A percentile compares a stretch with the other conserved stretches of the same genome.
Conservation (phyloP, 2,888 invertebrate genomes). For the Phyllotreta cruciferae region DNA sequence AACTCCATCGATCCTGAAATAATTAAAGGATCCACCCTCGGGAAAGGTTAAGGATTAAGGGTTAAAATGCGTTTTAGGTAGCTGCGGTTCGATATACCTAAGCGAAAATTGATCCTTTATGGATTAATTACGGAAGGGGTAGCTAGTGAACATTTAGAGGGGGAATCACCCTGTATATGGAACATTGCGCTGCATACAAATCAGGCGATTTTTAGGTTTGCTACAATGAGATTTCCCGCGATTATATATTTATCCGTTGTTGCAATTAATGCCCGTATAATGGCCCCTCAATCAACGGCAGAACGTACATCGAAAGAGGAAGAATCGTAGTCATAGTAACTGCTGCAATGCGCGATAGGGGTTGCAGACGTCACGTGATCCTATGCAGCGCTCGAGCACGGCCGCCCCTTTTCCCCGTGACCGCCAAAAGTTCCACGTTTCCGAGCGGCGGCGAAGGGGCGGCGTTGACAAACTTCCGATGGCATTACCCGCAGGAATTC, state of each 20-base stretch:
- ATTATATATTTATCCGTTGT: background rate
- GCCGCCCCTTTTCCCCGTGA: constrained; percentile 40
- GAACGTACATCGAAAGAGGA: constrained; percentile 33
- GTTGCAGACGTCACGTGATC: constrained; percentile 54
- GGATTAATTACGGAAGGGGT: too few relatives aligned
- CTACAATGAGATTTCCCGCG: background rate
- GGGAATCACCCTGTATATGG: too few relatives aligned
- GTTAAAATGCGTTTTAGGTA: too few relatives aligned
- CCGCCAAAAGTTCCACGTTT: constrained; percentile 33
- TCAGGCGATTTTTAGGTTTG: background rate
- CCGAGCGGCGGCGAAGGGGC: constrained; percentile 20
- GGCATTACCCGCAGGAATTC: too few relatives aligned
- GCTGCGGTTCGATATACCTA: too few relatives aligned
- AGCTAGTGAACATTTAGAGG: too few relatives aligned
- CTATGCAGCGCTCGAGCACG: constrained; percentile 51
- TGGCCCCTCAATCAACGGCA: constrained; percentile 24
- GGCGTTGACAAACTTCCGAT: constrained; percentile 16
- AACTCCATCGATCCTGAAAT: too few relatives aligned
- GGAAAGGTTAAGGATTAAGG: too few relatives aligned
- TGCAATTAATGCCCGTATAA: constrained; percentile 2
- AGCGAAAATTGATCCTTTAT: too few relatives aligned
- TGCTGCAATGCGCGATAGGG: constrained; percentile 54
- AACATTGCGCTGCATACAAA: too few relatives aligned
- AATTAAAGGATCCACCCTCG: too few relatives aligned
- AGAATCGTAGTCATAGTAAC: constrained; percentile 54